These are phyloP conservation scores for Amaurobius ferox DNA, from an alignment of 2,888 invertebrate species.

Conservation along the genomic window DNA sequence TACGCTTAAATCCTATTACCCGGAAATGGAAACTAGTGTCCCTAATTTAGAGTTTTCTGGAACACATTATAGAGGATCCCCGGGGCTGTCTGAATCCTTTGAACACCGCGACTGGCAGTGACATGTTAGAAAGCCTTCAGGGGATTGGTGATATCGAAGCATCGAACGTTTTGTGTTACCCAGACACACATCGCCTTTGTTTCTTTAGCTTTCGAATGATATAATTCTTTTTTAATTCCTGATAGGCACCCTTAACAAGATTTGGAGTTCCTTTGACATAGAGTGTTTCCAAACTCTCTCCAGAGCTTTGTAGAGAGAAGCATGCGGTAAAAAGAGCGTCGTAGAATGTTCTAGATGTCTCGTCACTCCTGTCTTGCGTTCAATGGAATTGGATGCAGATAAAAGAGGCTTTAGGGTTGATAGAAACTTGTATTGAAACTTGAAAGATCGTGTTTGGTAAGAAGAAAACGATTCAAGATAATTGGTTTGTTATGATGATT, in stretches of 20 bases:
- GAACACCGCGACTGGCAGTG: slow-evolving; percentile 14
- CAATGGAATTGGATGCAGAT: neutral
- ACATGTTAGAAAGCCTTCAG: neutral
- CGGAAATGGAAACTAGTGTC: neutral
- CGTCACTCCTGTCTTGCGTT: neutral
- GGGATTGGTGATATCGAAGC: neutral
- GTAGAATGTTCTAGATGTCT: neutral
- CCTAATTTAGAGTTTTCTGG: neutral
- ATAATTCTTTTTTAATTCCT: slow-evolving; percentile 6
- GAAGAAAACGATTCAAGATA: too few relatives aligned
- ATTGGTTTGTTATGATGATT: too few relatives aligned
- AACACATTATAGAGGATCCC: neutral
- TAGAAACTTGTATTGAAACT: neutral
- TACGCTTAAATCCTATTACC: neutral
- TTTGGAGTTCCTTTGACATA: slow-evolving; percentile 3
- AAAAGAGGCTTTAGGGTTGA: neutral
- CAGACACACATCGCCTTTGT: neutral
- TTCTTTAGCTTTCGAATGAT: neutral
- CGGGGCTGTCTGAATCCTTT: slow-evolving; percentile 6
- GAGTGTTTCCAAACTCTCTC: neutral
- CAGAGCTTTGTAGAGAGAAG: neutral
- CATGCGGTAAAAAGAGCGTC: neutral
- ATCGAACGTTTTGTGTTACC: slow-evolving; percentile 1
- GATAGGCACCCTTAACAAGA: neutral
- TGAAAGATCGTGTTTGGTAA: too few relatives aligned